Evolutionary conservation across 92 coral and sea anemone species (phyloP), one percentile per base, ranked within the genome.

Genomic region (Micromussa lordhowensis): DNA sequence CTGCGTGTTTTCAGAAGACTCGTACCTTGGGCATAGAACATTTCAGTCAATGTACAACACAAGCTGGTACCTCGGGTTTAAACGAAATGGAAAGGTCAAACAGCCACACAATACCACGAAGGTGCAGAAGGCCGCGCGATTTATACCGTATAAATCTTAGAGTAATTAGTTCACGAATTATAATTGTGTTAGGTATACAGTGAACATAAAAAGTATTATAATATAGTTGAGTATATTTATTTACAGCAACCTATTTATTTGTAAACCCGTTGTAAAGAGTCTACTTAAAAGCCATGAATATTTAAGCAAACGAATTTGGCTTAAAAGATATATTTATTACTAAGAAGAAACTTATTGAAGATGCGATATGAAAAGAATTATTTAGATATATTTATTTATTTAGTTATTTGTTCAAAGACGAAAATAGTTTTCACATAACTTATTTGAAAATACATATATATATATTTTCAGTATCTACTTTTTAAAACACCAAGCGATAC

Each of bases 51-150:
- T 18, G 1, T 22, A 73, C 31, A 84, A 84, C 55, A 15, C 57
- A 57, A 75, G 29, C 3, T 84, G 88, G 88, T 57, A 32, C 38
- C 88, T 84, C 21, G 88, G 88, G 31, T 84, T 84, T 75, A 84
- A 84, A 36, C 88, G 88, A 51, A 84, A 17, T 35, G 88, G 88
- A 8, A 84, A 15, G 26, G 71, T 57, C 0, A 84, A 84, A 26
- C 81, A 74, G 40, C 88, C 88, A 1, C 88, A 84, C 40, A 84
- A 84, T 38, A 84, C 88, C 24, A 84, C 88, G 21, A n/a, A 0
- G 3, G 22, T 79, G 1, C 88, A 84, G 36, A 84, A 84, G 29
- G 88, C 88, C 24, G 73, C 88, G 26, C 58, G 88, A 34, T 84
- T 84, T 84, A 8, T 84, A 24, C 16, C 26, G 18, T 83, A 82